A percentile compares a stretch with the other conserved stretches of the same genome.
These are phyloP conservation scores for Carpatolechia fugitivella DNA, from an alignment of 2,888 invertebrate species.

Conservation along the genomic window DNA sequence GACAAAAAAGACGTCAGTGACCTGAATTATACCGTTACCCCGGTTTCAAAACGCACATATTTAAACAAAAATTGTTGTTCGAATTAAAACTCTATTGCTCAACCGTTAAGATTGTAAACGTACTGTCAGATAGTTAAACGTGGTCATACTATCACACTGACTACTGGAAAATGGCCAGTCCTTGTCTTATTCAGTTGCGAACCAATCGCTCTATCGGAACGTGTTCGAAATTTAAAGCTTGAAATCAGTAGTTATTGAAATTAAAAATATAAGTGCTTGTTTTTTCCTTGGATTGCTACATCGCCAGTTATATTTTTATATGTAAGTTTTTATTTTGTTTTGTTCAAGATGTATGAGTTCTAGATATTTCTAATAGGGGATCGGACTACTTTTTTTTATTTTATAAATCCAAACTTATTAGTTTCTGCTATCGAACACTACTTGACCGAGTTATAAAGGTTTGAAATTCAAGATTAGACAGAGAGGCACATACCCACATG, in stretches of 20 bases:
- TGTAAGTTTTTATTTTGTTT: conserved; percentile 13
- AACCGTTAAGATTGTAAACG: background rate
- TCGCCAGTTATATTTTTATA: conserved; percentile 11
- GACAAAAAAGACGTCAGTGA: conserved; percentile 74
- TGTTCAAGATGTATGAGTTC: too few relatives aligned
- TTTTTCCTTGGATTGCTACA: conserved; percentile 8
- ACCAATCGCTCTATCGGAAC: conserved; percentile 29
- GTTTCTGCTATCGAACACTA: too few relatives aligned
- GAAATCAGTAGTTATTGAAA: conserved; percentile 14
- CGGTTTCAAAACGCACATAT: conserved; percentile 11
- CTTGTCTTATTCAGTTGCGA: conserved; percentile 32
- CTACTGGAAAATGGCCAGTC: conserved; percentile 8
- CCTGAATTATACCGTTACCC: conserved; percentile 55
- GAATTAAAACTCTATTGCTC: background rate
- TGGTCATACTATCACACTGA: background rate
- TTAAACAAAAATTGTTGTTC: background rate
- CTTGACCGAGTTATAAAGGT: too few relatives aligned
- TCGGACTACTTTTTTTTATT: too few relatives aligned
- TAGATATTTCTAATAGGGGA: too few relatives aligned
- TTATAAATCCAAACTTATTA: too few relatives aligned
- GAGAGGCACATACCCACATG: too few relatives aligned
- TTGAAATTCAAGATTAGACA: too few relatives aligned
- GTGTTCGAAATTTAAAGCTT: conserved; percentile 21
- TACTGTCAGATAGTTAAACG: background rate
- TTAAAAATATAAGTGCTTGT: conserved; percentile 7